Evolutionary conservation across 2,888 invertebrate genomes (phyloP), one percentile per base, ranked within the genome.

Genomic region (Cerceris rybyensis): DNA sequence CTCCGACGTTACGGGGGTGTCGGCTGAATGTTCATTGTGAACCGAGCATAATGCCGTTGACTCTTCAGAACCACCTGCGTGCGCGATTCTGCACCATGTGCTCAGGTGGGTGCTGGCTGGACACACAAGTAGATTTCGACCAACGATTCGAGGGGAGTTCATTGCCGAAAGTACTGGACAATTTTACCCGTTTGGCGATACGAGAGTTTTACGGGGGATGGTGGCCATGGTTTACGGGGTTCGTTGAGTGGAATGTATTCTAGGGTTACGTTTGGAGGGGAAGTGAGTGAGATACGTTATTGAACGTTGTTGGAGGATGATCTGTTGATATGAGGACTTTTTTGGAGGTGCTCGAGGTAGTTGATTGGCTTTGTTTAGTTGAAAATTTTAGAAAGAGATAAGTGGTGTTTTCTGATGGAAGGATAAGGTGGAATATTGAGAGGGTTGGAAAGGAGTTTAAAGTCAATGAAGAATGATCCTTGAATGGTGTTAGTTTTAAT

Each of bases 21-120:
- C 68, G 64, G 68, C 76, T 68, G 28, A 78, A 74, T 73, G 81
- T 64, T 81, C 82, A 84, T 87, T 88, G 86, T 81, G 81, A 87
- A 78, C 75, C 59, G 70, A 73, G 58, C 85, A 78, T 80, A 79
- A 86, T 75, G 80, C 68, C 70, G 46, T 75, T 39, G 71, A 80
- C 82, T 83, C 80, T 73, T 82, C 72, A 70, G 61, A 75, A 86
- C 75, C 82, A 85, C 74, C 83, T 82, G 79, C 78, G 73, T 54
- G 28, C 55, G 11, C 39, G n/a, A 43, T 60, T 70, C 57, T 55
- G 50, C 54, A 65, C 70, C 64, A 71, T 73, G 67, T 71, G 70
- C 66, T 75, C 81, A 83, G 84, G 80, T 82, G 78, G 46, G 41
- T 55, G 59, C 39, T 67, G 55, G 64, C 65, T 66, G 70, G 59